These are phyloP conservation scores for Barnardius zonarius DNA, from an alignment of 2,113 vertebrate genomes.

Conservation along the genomic window DNA sequence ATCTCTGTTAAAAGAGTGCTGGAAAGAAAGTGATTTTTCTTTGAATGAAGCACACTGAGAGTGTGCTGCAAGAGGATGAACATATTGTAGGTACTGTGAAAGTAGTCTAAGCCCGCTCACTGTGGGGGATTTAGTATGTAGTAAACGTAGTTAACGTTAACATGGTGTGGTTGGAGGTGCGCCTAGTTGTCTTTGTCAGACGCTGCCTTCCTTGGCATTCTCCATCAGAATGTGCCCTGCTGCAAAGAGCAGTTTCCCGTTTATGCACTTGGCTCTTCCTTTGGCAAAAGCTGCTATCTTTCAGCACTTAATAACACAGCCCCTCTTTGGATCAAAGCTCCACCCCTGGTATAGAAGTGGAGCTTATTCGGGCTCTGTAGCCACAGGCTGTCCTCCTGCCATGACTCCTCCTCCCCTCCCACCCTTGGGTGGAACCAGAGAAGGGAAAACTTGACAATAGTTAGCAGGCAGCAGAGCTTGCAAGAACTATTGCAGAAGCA, in stretches of 20 bases:
- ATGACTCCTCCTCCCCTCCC: conserved; percentile 73
- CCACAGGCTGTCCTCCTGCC: conserved; percentile 58
- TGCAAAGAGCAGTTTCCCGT: neutral
- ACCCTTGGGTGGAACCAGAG: conserved; percentile 70
- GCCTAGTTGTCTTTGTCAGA: neutral
- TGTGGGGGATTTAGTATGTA: neutral
- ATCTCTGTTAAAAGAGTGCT: neutral
- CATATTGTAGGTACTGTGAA: neutral
- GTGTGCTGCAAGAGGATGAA: neutral
- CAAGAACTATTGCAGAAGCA: conserved; percentile 12
- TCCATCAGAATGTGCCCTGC: neutral
- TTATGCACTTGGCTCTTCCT: neutral
- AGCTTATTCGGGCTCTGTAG: conserved; percentile 55
- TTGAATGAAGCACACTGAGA: neutral
- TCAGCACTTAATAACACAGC: neutral
- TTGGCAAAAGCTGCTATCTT: neutral
- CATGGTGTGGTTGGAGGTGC: neutral
- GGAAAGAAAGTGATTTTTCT: neutral
- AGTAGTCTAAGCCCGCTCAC: neutral
- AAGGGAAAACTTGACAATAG: conserved; percentile 65
- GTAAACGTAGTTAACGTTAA: neutral
- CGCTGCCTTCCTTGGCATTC: neutral
- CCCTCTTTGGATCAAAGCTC: conserved; percentile 35
- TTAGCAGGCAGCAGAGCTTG: conserved; percentile 14
- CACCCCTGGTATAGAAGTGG: conserved; percentile 59